Percentiles rank a stretch among this genome's conserved stretches.
Evolutionary conservation across 2,888 invertebrate genomes (phyloP).

Genomic region (Lysandra coridon): DNA sequence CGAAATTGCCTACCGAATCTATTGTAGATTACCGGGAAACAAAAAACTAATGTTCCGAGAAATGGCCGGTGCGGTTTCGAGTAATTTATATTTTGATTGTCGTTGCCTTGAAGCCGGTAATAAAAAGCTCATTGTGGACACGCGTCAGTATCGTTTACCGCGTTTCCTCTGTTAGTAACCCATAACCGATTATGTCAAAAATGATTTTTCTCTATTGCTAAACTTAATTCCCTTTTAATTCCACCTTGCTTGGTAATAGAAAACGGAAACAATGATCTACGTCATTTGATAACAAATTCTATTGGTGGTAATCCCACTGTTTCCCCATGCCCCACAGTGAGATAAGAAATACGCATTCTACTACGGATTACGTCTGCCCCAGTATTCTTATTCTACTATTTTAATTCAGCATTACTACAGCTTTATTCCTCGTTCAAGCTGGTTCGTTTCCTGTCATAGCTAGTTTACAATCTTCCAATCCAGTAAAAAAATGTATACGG

Average conservation of each 20-base stretch:
- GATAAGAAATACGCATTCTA: no score
- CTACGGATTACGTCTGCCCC: no score
- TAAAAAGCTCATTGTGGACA: constrained; percentile 17
- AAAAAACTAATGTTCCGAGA: constrained; percentile 25
- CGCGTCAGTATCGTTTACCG: constrained; percentile 13
- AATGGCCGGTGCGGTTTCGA: not conserved
- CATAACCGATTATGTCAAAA: not conserved
- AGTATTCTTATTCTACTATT: no score
- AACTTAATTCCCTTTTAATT: not conserved
- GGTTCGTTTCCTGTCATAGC: no score
- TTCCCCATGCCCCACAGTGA: no score
- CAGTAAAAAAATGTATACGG: no score
- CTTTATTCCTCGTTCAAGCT: no score
- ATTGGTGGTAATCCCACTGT: no score
- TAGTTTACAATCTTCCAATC: no score
- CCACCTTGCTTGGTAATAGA: not conserved
- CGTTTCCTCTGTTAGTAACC: not conserved
- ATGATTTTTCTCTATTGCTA: not conserved
- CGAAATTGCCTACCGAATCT: constrained; percentile 51
- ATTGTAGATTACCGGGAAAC: constrained; percentile 26
- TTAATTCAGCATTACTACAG: no score
- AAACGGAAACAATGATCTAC: no score
- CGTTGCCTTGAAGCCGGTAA: not conserved
- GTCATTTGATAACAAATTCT: no score
- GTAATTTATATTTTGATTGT: constrained; percentile 19